These are phyloP conservation scores for Fissipunctia ypsillon DNA, from an alignment of 2,888 invertebrate species.

Conservation along the genomic window DNA sequence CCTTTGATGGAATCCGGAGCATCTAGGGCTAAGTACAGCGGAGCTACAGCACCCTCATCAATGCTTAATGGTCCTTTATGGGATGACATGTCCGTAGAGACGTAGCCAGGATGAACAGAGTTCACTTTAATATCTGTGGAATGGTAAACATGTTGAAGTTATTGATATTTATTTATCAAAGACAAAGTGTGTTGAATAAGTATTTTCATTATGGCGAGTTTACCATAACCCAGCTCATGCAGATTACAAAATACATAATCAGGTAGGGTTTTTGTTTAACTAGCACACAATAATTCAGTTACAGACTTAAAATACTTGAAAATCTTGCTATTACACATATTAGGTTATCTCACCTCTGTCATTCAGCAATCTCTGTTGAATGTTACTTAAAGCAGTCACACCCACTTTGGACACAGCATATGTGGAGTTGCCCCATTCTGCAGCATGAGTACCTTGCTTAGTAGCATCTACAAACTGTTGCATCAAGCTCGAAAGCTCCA, in stretches of 20 bases:
- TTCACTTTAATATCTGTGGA: constrained; percentile 91
- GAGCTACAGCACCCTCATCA: constrained; percentile 90
- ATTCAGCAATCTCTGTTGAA: constrained; percentile 91
- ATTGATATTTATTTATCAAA: neutral
- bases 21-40: constrained; percentile 73
- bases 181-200: too few relatives aligned
- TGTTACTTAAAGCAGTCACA: constrained; percentile 92
- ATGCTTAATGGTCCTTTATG: constrained; percentile 91
- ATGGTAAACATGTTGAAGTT: neutral
- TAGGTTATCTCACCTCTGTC: constrained; percentile 74
- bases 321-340: neutral
- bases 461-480: constrained; percentile 92
- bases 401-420: constrained; percentile 94
- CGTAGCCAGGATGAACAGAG: constrained; percentile 94
- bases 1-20: constrained; percentile 40
- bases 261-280: too few relatives aligned
- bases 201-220: too few relatives aligned
- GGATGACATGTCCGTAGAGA: constrained; percentile 94
- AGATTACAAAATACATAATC: too few relatives aligned
- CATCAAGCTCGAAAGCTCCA: constrained; percentile 91
- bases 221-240: too few relatives aligned
- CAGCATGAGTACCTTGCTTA: constrained; percentile 79
- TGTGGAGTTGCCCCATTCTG: constrained; percentile 91
- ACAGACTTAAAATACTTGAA: neutral
- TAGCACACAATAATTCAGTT: too few relatives aligned